Conservation (phyloP, 2,888 invertebrate genomes). For the Iphiclides podalirius region DNA sequence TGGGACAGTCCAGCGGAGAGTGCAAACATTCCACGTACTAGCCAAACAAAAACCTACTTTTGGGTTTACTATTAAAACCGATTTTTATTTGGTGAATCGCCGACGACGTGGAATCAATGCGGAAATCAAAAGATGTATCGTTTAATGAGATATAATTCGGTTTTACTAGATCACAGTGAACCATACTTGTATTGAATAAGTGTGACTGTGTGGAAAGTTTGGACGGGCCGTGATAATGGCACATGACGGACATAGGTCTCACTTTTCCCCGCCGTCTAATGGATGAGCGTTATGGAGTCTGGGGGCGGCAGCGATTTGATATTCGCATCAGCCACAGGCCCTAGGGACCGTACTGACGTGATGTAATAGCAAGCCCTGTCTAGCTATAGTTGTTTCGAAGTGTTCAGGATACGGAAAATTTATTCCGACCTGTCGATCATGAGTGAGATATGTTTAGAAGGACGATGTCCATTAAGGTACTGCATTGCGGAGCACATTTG, state of each 20-base stretch:
- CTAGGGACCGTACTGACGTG: conserved; percentile 63
- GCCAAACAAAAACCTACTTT: conserved; percentile 61
- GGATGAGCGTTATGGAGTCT: conserved; percentile 67
- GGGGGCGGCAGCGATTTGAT: conserved; percentile 74
- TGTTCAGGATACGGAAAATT: conserved; percentile 50
- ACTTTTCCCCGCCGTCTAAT: conserved; percentile 59
- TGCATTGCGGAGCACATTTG: too few relatives aligned
- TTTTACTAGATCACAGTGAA: conserved; percentile 46
- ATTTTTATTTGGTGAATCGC: conserved; percentile 45
- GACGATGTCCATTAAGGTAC: background rate
- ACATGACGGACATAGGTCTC: conserved; percentile 55
- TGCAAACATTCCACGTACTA: conserved; percentile 53
- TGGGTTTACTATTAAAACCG: conserved; percentile 47
- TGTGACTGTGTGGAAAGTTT: conserved; percentile 34
- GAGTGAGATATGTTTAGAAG: conserved; percentile 14
- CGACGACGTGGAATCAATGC: conserved; percentile 39
- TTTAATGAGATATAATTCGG: conserved; percentile 56
- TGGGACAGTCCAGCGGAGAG: conserved; percentile 71
- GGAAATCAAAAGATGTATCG: conserved; percentile 58
- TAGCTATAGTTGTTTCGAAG: conserved; percentile 55
- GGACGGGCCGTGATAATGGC: conserved; percentile 41
- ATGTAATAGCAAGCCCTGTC: conserved; percentile 57
- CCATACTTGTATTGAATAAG: conserved; percentile 25
- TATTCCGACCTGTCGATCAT: conserved; percentile 45
- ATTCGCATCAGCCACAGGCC: conserved; percentile 66